Percentiles rank a stretch among this genome's conserved stretches.
These are phyloP conservation scores for Melanchra persicariae DNA, from an alignment of 2,888 invertebrate genomes.

Conservation along the genomic window DNA sequence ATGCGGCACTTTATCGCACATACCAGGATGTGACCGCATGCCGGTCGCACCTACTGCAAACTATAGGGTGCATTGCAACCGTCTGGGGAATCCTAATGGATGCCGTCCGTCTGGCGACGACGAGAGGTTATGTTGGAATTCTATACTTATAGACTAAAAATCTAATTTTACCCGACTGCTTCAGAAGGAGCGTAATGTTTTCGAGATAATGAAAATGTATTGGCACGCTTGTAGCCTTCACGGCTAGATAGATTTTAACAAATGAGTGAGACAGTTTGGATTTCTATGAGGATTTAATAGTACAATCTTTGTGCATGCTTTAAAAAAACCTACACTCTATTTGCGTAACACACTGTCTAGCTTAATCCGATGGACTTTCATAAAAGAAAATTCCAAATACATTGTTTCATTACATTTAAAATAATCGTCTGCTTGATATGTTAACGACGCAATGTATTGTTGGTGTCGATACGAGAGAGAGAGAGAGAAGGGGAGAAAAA, in stretches of 20 bases:
- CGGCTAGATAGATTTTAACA: no score
- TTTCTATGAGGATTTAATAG: no score
- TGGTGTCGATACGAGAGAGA: no score
- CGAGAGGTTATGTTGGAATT: not conserved
- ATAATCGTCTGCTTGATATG: not conserved
- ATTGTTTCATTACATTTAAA: not conserved
- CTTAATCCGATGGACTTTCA: not conserved
- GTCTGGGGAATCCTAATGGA: conserved; percentile 27
- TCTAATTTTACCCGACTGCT: no score
- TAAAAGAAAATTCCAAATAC: not conserved
- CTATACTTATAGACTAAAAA: not conserved
- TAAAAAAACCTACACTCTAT: not conserved
- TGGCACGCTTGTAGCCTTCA: no score
- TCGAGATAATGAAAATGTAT: no score
- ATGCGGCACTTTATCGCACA: conserved; percentile 67
- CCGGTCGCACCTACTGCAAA: conserved; percentile 23
- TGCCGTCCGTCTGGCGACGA: not conserved
- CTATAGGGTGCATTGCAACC: conserved; percentile 34
- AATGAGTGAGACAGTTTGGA: no score
- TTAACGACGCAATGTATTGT: no score
- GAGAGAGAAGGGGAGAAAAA: not conserved
- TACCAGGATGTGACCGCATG: conserved; percentile 39
- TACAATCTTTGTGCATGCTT: no score
- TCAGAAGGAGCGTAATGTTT: no score
- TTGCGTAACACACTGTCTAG: not conserved